A percentile compares a stretch with the other conserved stretches of the same genome.
Evolutionary conservation across 1,140 invertebrate species (phyloP).

Genomic region (Zelostemma sp.): DNA sequence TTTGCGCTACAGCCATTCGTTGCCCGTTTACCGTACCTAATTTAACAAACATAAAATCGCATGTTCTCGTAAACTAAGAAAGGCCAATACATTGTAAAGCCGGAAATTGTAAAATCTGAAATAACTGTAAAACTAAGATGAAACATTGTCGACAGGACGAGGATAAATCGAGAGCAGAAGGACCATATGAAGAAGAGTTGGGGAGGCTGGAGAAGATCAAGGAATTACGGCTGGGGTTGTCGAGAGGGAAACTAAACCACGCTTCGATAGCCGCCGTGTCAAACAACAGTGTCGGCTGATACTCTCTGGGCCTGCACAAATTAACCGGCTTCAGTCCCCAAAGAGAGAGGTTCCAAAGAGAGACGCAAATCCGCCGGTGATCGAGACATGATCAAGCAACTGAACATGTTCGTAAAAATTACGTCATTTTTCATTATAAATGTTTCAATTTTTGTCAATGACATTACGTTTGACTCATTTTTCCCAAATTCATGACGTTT

Average conservation of each 20-base stretch:
- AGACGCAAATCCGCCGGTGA: conserved; percentile 80
- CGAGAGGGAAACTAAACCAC: conserved; percentile 58
- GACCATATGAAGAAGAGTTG: conserved; percentile 72
- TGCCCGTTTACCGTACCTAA: no score
- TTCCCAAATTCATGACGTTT: background rate
- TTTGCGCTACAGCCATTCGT: no score
- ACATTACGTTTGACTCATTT: background rate
- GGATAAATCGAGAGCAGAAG: conserved; percentile 77
- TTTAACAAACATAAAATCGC: no score
- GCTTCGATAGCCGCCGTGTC: conserved; percentile 67
- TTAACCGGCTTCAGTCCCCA: conserved; percentile 58
- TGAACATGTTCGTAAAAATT: conserved; percentile 74
- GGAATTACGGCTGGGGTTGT: conserved; percentile 66
- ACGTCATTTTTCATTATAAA: no score
- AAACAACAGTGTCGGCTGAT: conserved; percentile 73
- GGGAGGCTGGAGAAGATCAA: conserved; percentile 74
- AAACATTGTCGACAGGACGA: conserved; percentile 72
- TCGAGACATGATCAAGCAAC: conserved; percentile 77
- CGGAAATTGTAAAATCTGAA: background rate
- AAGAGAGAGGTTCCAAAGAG: conserved; percentile 75
- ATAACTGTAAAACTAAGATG: background rate
- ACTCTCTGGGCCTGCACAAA: conserved; percentile 73
- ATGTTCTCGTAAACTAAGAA: no score
- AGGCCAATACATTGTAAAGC: conserved; percentile 85
- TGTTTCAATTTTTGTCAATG: no score